Percentiles rank a stretch among this genome's conserved stretches.
phyloP scores from a whole-genome alignment of 1,140 invertebrate species.

The Agrypnia vestita region DNA sequence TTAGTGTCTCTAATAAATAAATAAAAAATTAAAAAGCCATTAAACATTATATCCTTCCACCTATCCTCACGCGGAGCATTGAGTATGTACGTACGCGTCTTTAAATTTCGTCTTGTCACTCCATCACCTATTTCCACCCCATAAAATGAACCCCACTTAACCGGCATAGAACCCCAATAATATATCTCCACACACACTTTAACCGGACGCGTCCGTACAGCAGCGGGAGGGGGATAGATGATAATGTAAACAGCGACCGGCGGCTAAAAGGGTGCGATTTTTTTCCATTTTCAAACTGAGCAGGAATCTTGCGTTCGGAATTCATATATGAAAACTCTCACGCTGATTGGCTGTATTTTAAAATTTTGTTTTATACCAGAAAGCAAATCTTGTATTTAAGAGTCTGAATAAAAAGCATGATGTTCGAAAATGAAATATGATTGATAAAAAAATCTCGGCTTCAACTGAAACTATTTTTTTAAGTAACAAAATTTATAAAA shows the following conservation, averaged over 20 bases:
- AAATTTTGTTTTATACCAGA: neutral
- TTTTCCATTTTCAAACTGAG: constrained; percentile 13
- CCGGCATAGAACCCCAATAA: neutral
- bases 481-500: too few species aligned
- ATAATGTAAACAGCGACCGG: constrained; percentile 23
- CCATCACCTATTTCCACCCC: constrained; percentile 20
- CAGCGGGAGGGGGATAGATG: neutral
- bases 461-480: too few species aligned
- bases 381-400: too few species aligned
- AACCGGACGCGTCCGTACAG: neutral
- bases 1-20: too few species aligned
- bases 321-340: neutral
- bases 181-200: constrained; percentile 13
- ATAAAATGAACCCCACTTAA: constrained; percentile 18
- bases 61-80: too few species aligned
- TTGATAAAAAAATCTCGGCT: too few species aligned
- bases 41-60: too few species aligned
- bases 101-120: constrained; percentile 8
- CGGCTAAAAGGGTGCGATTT: constrained; percentile 22
- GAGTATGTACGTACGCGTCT: neutral
- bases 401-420: too few species aligned
- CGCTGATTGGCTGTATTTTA: neutral
- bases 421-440: too few species aligned
- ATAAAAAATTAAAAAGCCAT: too few species aligned
- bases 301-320: constrained; percentile 3